Evolutionary conservation across 2,888 invertebrate genomes (phyloP).

Genomic region (Harpalus rubripes): DNA sequence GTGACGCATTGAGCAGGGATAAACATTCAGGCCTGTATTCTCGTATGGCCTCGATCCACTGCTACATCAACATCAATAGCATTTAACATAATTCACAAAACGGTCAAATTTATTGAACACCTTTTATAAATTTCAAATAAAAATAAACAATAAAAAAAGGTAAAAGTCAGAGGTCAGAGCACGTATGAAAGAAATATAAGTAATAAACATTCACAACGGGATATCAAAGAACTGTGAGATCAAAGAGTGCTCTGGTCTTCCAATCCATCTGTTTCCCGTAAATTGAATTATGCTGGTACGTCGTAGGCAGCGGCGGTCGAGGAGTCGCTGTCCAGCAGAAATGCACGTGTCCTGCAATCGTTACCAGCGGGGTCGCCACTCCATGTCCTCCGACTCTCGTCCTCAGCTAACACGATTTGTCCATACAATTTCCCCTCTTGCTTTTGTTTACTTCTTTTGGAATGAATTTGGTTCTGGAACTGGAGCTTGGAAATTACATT

Average conservation of each 20-base stretch:
- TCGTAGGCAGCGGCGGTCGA: constrained; percentile 9
- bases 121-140: constrained; percentile 35
- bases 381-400: constrained; percentile 17
- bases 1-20: no score
- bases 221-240: constrained; percentile 61
- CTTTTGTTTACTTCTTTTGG: constrained; percentile 51
- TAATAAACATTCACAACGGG: constrained; percentile 59
- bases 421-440: constrained; percentile 43
- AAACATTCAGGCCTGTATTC: no score
- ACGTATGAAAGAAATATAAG: constrained; percentile 59
- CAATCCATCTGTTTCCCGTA: constrained; percentile 64
- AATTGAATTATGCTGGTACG: constrained; percentile 61
- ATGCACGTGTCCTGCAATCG: constrained; percentile 57
- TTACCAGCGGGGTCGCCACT: constrained; percentile 14
- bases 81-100: constrained; percentile 1
- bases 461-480: constrained; percentile 31
- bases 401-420: constrained; percentile 47
- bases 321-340: constrained; percentile 45
- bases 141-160: constrained; percentile 46
- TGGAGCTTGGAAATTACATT: constrained; percentile 22
- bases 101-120: constrained; percentile 31
- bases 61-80: neutral
- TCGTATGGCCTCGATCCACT: no score
- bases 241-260: constrained; percentile 60
- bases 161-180: constrained; percentile 52